Evolutionary conservation across 2,797 vertebrate species (phyloP).

Genomic region (Semotilus atromaculatus): DNA sequence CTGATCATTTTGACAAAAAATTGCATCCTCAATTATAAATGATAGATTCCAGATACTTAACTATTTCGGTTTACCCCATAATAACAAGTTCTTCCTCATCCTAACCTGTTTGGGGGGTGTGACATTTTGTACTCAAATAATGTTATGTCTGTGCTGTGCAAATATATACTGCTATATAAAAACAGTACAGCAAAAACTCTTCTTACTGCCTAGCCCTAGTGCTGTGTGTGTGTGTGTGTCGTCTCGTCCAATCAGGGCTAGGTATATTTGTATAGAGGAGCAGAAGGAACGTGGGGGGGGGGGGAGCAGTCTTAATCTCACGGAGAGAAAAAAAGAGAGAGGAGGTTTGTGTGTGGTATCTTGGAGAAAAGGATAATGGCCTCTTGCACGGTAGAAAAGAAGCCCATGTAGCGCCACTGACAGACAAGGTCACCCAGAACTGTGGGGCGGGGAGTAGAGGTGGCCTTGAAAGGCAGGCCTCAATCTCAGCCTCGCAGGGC

Average conservation of each 20-base stretch:
- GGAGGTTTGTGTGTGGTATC: constrained; percentile 78
- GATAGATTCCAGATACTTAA: too few species aligned
- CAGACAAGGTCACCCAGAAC: constrained; percentile 80
- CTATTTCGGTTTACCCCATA: neutral
- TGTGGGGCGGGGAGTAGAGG: constrained; percentile 61
- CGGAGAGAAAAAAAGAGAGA: constrained; percentile 71
- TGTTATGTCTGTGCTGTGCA: neutral
- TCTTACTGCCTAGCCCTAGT: neutral
- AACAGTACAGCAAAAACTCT: neutral
- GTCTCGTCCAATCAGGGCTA: constrained; percentile 16
- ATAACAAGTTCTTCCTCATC: neutral
- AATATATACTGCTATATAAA: neutral
- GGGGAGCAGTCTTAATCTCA: constrained; percentile 77
- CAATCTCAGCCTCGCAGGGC: constrained; percentile 32
- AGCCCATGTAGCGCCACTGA: constrained; percentile 74
- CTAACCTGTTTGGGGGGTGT: neutral
- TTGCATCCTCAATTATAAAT: too few species aligned
- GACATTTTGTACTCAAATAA: constrained; percentile 1
- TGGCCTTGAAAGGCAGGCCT: constrained; percentile 70
- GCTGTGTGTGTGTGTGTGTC: neutral
- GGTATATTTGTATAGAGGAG: constrained; percentile 47
- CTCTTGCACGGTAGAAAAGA: constrained; percentile 70
- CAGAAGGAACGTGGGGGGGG: constrained; percentile 28
- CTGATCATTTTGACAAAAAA: too few species aligned
- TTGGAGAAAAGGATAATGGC: constrained; percentile 74